Evolutionary conservation across 2,797 vertebrate species (phyloP).

Genomic region (Schizothorax lantsangensis): DNA sequence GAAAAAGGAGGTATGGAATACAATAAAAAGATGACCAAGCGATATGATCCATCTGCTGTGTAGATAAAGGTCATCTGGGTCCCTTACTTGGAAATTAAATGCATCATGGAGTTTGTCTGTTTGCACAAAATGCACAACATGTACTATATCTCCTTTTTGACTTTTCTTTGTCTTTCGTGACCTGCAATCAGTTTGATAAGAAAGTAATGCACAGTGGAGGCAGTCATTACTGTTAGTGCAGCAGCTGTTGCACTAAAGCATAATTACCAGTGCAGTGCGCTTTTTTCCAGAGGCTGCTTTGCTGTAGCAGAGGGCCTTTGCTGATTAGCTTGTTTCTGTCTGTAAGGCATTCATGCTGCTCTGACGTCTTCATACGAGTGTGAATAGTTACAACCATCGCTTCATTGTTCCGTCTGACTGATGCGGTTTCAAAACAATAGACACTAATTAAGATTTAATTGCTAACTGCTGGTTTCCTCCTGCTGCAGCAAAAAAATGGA

Average conservation of each 20-base stretch:
- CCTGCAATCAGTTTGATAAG: constrained; percentile 21
- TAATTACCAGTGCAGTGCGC: neutral
- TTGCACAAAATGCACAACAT: constrained; percentile 5
- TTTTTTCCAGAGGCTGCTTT: constrained; percentile 7
- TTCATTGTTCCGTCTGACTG: constrained; percentile 2
- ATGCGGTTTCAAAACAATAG: constrained; percentile 13
- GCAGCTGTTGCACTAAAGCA: neutral
- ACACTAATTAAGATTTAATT: constrained; percentile 39
- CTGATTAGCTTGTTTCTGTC: constrained; percentile 34
- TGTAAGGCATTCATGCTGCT: constrained; percentile 13
- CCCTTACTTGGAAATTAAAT: neutral
- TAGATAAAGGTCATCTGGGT: neutral
- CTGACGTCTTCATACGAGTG: constrained; percentile 18
- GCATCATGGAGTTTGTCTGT: neutral
- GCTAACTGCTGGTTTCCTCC: neutral
- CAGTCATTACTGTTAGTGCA: constrained; percentile 28
- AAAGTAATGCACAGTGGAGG: constrained; percentile 16
- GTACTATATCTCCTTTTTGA: neutral
- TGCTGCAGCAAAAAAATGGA: neutral
- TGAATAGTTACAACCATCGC: neutral
- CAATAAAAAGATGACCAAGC: constrained; percentile 5
- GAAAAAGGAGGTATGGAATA: constrained; percentile 9
- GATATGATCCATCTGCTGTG: constrained; percentile 42
- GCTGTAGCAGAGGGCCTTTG: neutral
- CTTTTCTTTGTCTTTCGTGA: neutral